Evolutionary conservation across 2,113 vertebrate genomes (phyloP).

Genomic region (Calonectris borealis): DNA sequence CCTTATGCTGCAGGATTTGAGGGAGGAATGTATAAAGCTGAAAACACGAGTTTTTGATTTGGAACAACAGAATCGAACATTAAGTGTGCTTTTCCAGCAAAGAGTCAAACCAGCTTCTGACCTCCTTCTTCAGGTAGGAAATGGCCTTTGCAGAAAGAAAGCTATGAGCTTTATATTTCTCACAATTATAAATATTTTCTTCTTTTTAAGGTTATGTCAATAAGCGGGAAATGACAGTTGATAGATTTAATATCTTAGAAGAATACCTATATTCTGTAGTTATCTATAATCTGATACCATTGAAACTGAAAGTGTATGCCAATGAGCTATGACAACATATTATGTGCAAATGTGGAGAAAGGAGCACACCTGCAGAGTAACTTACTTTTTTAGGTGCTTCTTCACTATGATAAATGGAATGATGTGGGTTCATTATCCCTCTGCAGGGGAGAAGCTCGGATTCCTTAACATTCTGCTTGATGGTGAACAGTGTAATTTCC

Average conservation of each 20-base stretch:
- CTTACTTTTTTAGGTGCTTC: slow-evolving; percentile 17
- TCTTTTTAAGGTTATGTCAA: not conserved
- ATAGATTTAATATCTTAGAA: slow-evolving; percentile 10
- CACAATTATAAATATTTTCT: not conserved
- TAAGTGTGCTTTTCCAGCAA: slow-evolving; percentile 89
- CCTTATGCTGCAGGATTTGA: slow-evolving; percentile 80
- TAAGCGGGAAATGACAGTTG: not conserved
- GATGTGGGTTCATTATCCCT: slow-evolving; percentile 53
- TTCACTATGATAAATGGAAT: slow-evolving; percentile 23
- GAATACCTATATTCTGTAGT: not conserved
- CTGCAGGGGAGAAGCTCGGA: slow-evolving; percentile 19
- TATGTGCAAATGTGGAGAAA: not conserved
- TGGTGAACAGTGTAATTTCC: slow-evolving; percentile 56
- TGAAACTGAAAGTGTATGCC: not conserved
- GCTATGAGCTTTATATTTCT: not conserved
- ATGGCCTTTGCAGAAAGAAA: not conserved
- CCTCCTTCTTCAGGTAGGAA: slow-evolving; percentile 87
- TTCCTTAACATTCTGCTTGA: slow-evolving; percentile 28
- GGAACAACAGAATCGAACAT: slow-evolving; percentile 88
- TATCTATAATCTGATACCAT: not conserved
- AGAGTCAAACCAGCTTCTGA: slow-evolving; percentile 86
- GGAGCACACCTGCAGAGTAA: slow-evolving; percentile 22
- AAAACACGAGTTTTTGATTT: slow-evolving; percentile 91
- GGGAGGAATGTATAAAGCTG: slow-evolving; percentile 90
- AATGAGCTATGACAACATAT: not conserved